Evolutionary conservation across 2,113 vertebrate species (phyloP), one percentile per base, ranked within the genome.

Genomic region (Martes martes): DNA sequence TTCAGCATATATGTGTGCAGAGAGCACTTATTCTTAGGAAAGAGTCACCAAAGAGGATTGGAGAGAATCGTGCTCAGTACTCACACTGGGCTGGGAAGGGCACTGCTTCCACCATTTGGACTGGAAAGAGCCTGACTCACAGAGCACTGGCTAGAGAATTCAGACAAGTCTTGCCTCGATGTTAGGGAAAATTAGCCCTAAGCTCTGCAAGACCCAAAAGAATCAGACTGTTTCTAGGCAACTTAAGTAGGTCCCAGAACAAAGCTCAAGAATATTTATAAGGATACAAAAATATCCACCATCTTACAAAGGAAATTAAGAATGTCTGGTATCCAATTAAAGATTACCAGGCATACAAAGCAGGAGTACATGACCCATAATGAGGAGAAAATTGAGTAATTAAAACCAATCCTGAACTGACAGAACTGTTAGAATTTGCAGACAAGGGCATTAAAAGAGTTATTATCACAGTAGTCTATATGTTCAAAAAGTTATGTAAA

Each of bases 251-350:
- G 14, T 52, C n/a, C 19, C 50, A 87, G 39, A 83, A 91, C 21
- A 91, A 82, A 93, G 57, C 65, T 93, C 16, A 47, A 67, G 61
- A 71, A 23, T 76, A 59, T 15, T 42, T 93, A 18, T n/a, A 74
- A 67, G 47, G 15, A 82, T n/a, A 31, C 24, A 80, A 93, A 95
- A 90, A 63, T 36, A 93, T 52, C n/a, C 21, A 39, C n/a, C 31
- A 28, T 19, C 18, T 31, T 23, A 83, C 6, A n/a, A 91, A 74
- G 63, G 79, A 95, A 96, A 69, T 14, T 76, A 31, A 82, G 42
- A 91, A 63, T 65, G 33, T 55, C 83, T 92, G 59, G 33, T 31
- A 82, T 78, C 42, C 69, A 42, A 87, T 91, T 83, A 87, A 87
- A 87, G 11, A 67, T 42, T 11, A 55, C 42, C 23, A 97, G 74